phyloP scores from a whole-genome alignment of 35 echinoderm and acorn worm species.

The Acanthaster planci region DNA sequence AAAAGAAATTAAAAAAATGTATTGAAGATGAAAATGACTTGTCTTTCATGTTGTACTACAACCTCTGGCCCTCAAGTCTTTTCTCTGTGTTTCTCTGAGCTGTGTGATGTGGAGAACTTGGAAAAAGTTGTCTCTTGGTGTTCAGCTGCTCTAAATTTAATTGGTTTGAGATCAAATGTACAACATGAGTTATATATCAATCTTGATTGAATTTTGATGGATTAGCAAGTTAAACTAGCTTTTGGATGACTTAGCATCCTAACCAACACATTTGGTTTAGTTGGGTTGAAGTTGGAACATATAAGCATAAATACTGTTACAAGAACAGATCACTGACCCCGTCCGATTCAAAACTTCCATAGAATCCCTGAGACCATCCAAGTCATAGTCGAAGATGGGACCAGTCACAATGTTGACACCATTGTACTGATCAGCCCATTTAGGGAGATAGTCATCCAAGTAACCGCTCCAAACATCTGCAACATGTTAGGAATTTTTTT shows the following conservation, averaged over 20 bases:
- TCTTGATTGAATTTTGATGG: background rate
- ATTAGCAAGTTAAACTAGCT: background rate
- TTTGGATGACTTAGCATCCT: background rate
- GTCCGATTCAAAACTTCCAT: slow-evolving; percentile 21
- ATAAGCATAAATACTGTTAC: background rate
- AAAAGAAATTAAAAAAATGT: background rate
- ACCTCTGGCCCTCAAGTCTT: too few relatives aligned
- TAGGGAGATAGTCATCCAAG: slow-evolving; percentile 45
- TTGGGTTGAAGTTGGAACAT: background rate
- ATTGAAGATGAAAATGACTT: too few relatives aligned
- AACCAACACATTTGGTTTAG: background rate
- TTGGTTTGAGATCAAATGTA: too few relatives aligned
- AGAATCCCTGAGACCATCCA: slow-evolving; percentile 64
- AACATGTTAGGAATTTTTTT: background rate
- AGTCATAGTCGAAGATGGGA: slow-evolving; percentile 81
- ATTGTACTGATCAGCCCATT: slow-evolving; percentile 65
- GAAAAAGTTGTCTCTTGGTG: too few relatives aligned
- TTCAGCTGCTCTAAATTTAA: too few relatives aligned
- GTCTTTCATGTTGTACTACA: too few relatives aligned
- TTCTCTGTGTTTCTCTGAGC: too few relatives aligned
- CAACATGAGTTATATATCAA: background rate
- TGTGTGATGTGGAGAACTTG: too few relatives aligned
- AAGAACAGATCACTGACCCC: background rate
- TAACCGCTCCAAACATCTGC: slow-evolving; percentile 88
- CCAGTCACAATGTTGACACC: slow-evolving; percentile 89